These are phyloP conservation scores for Tethya wilhelma DNA, from an alignment of 37 sponge, comb jelly and placozoan genomes.

Conservation along the genomic window DNA sequence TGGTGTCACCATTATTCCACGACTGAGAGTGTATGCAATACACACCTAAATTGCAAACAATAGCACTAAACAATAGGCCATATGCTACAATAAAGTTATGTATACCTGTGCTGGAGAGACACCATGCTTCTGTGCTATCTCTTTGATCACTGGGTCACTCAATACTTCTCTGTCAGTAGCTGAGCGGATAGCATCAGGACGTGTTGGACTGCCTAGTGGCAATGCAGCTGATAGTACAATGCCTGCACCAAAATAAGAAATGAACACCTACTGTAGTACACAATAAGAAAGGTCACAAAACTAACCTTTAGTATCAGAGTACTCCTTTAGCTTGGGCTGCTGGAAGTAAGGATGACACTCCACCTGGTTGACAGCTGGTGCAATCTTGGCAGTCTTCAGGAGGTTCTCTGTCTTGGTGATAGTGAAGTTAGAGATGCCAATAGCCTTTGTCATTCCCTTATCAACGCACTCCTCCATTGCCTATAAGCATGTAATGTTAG, in stretches of 20 bases:
- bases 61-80: too few species aligned
- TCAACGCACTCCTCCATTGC: slow-evolving; percentile 73
- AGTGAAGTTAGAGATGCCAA: slow-evolving; percentile 91
- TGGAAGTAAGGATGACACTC: slow-evolving; percentile 89
- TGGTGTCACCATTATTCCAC: slow-evolving; percentile 76
- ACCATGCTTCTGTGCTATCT: slow-evolving; percentile 63
- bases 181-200: slow-evolving; percentile 76
- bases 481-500: too few species aligned
- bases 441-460: slow-evolving; percentile 69
- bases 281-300: background rate
- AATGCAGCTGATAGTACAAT: slow-evolving; percentile 80
- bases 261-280: too few species aligned
- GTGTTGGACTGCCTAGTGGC: too few species aligned
- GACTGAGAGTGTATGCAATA: slow-evolving; percentile 72
- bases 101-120: slow-evolving; percentile 77
- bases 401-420: slow-evolving; percentile 79
- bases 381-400: slow-evolving; percentile 79
- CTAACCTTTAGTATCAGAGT: slow-evolving; percentile 81
- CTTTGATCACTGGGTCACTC: slow-evolving; percentile 68
- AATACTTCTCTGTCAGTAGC: slow-evolving; percentile 68
- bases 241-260: slow-evolving; percentile 17
- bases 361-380: slow-evolving; percentile 93
- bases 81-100: too few species aligned
- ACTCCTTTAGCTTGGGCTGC: slow-evolving; percentile 81
- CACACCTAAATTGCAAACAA: too few species aligned